Conservation (phyloP, 92 coral and sea anemone species). For the Desmophyllum pertusum region DNA sequence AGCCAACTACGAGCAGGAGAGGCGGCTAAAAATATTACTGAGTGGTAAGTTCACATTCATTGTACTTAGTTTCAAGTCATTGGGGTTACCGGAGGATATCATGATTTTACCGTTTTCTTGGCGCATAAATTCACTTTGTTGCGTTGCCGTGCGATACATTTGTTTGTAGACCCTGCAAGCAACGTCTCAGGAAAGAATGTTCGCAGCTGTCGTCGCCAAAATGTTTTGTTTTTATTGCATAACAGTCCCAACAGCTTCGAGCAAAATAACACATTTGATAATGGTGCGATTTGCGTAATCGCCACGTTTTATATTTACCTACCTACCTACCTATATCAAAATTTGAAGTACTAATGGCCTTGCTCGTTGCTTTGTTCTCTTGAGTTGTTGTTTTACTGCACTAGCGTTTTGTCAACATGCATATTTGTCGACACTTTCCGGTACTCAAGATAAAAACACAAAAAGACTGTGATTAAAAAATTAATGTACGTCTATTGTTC, state of each 20-base stretch:
- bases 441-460: background rate
- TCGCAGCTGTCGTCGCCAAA: background rate
- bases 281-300: background rate
- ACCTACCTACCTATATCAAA: no score
- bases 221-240: constrained; percentile 4
- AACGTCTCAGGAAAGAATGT: background rate
- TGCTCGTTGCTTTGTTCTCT: background rate
- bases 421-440: background rate
- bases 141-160: background rate
- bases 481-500: background rate
- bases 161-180: background rate
- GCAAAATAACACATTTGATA: background rate
- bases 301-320: background rate
- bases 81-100: background rate
- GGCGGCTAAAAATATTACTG: background rate
- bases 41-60: background rate
- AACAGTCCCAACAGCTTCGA: background rate
- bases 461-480: background rate
- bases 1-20: background rate
- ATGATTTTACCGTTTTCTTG: background rate
- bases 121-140: background rate
- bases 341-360: no score
- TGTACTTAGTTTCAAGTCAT: background rate
- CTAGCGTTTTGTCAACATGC: background rate
- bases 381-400: background rate